Conservation (phyloP, 2,888 invertebrate genomes). For the Tachina grossa region DNA sequence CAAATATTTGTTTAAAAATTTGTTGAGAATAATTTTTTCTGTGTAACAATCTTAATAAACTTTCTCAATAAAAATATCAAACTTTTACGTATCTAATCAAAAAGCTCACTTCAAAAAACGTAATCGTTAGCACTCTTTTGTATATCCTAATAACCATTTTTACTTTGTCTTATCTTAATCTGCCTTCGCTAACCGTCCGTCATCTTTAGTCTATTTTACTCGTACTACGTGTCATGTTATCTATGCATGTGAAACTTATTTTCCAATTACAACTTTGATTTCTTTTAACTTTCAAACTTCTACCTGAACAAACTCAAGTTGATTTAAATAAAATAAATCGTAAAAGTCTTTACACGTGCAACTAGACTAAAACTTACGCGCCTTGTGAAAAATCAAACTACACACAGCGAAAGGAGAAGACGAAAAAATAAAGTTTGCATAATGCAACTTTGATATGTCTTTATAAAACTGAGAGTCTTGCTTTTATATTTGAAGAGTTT, state of each 20-base stretch:
- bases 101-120: neutral
- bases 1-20: no score
- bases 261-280: slow-evolving; percentile 56
- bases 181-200: neutral
- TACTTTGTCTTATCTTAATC: neutral
- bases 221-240: slow-evolving; percentile 23
- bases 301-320: slow-evolving; percentile 29
- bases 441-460: slow-evolving; percentile 70
- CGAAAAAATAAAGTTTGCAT: slow-evolving; percentile 34
- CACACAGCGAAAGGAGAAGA: neutral
- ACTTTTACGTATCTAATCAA: no score
- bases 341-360: slow-evolving; percentile 41
- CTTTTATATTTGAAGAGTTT: slow-evolving; percentile 32
- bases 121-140: neutral
- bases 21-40: no score
- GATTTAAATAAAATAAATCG: slow-evolving; percentile 51
- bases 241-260: slow-evolving; percentile 23
- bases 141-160: neutral
- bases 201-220: neutral
- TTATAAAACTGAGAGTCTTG: slow-evolving; percentile 47
- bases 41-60: no score
- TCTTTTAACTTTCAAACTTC: slow-evolving; percentile 40
- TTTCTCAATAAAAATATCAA: no score
- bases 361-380: slow-evolving; percentile 40
- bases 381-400: slow-evolving; percentile 50